phyloP scores from a whole-genome alignment of 2,113 vertebrate genomes.

The Clarias macrocephalus region DNA sequence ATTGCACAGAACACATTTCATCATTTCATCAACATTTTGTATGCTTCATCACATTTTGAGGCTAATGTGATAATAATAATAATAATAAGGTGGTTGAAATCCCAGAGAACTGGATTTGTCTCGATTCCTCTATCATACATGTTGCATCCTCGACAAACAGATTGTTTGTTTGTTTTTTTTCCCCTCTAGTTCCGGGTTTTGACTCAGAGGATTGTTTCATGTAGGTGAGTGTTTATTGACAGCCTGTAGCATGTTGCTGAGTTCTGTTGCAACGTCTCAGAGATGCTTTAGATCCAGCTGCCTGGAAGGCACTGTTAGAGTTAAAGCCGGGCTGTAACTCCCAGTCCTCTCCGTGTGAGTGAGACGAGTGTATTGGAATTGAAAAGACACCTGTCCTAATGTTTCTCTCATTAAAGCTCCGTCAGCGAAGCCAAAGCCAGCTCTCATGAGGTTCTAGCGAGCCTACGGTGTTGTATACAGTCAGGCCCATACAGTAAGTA shows the following conservation, averaged over 20 bases:
- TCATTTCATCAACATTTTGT: neutral
- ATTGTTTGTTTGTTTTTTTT: neutral
- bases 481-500: too few species aligned
- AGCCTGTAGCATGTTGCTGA: conserved; percentile 7
- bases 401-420: conserved; percentile 7
- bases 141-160: conserved; percentile 33
- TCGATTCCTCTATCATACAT: conserved; percentile 48
- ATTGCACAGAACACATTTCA: too few species aligned
- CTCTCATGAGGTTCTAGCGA: neutral
- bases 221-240: conserved; percentile 48
- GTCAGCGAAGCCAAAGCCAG: conserved; percentile 1
- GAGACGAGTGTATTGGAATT: conserved; percentile 5
- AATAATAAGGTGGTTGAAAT: conserved; percentile 23
- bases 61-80: conserved; percentile 27
- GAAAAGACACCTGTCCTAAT: neutral
- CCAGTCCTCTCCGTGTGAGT: neutral
- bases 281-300: conserved; percentile 31
- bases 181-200: conserved; percentile 3
- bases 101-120: conserved; percentile 9
- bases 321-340: conserved; percentile 17
- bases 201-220: conserved; percentile 36
- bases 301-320: conserved; percentile 24
- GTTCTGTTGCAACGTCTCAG: conserved; percentile 14
- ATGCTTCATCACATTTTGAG: neutral
- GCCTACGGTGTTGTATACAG: too few species aligned